These are phyloP conservation scores for Trinectes maculatus DNA, from an alignment of 2,113 vertebrate genomes.

Conservation along the genomic window DNA sequence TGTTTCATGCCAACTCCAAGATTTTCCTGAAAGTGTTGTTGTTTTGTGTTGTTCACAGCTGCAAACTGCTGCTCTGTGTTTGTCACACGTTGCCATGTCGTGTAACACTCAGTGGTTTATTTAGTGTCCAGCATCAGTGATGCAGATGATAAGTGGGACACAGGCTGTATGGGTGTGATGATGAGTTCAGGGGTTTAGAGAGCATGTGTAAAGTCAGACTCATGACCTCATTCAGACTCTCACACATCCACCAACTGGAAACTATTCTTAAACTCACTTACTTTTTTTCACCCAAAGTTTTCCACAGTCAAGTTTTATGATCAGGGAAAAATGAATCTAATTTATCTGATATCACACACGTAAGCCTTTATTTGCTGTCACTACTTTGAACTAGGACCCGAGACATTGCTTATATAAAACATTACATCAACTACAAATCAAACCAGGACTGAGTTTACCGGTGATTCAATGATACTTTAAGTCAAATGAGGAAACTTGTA, in stretches of 20 bases:
- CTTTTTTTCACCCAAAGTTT: no score
- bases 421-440: conserved; percentile 68
- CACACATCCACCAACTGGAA: not conserved
- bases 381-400: conserved; percentile 5
- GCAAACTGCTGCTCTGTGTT: not conserved
- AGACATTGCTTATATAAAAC: conserved; percentile 69
- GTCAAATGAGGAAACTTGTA: not conserved
- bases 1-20: no score
- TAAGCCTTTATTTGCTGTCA: not conserved
- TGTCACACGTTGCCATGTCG: not conserved
- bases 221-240: not conserved
- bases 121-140: not conserved
- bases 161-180: not conserved
- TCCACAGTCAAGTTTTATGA: no score
- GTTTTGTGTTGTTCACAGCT: not conserved
- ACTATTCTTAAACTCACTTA: no score
- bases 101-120: no score
- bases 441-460: not conserved
- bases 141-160: not conserved
- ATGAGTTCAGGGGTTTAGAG: conserved; percentile 1
- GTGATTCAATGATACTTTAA: not conserved
- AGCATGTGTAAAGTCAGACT: not conserved
- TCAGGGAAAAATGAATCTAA: no score
- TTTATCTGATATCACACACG: not conserved
- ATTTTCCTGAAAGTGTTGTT: no score